A percentile compares a stretch with the other conserved stretches of the same genome.
phyloP scores from a whole-genome alignment of 1,140 invertebrate species.

The Plectrocnemia conspersa region DNA sequence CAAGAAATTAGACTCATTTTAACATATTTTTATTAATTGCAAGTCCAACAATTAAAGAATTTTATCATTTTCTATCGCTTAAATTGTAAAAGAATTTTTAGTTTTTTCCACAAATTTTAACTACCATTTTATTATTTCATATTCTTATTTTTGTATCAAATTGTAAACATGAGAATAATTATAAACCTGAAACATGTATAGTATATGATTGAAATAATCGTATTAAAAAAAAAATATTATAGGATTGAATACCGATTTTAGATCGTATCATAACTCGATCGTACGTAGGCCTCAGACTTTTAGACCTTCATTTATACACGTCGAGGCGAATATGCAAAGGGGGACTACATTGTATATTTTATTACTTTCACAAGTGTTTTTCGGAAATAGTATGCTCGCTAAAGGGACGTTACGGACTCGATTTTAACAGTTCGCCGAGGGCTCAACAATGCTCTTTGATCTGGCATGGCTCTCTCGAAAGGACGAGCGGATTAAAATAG shows the following conservation, averaged over 20 bases:
- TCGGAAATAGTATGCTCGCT: conserved; percentile 12
- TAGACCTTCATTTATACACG: background rate
- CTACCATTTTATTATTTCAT: no score
- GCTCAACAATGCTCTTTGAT: conserved; percentile 16
- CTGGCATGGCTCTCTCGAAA: background rate
- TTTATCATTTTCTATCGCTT: no score
- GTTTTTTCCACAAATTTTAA: no score
- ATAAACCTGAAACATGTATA: no score
- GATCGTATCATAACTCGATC: background rate
- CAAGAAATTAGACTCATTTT: no score
- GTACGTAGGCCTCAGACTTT: background rate
- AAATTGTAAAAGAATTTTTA: no score
- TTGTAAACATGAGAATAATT: no score
- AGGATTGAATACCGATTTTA: background rate
- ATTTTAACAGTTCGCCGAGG: conserved; percentile 2
- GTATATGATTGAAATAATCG: background rate
- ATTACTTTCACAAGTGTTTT: background rate
- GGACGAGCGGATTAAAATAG: conserved; percentile 13
- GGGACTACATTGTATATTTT: conserved; percentile 5
- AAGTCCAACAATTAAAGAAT: no score
- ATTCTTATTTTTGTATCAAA: no score
- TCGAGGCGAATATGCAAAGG: background rate
- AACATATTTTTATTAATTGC: no score
- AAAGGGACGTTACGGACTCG: conserved; percentile 12
- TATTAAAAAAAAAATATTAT: background rate